Evolutionary conservation across 2,113 vertebrate genomes (phyloP).

Genomic region (Zosterops pallidus): DNA sequence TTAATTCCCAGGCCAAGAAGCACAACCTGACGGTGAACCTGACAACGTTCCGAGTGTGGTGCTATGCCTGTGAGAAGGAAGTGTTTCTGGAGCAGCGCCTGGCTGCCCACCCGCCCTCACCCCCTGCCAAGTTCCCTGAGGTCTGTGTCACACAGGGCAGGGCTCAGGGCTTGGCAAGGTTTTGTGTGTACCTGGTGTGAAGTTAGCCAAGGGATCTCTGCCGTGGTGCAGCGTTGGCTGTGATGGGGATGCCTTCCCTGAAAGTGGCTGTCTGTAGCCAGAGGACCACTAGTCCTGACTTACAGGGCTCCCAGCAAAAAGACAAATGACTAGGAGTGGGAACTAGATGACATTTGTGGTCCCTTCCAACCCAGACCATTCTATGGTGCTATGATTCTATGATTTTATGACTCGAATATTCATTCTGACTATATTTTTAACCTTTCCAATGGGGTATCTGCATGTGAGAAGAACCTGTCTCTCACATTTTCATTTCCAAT

Average conservation of each 20-base stretch:
- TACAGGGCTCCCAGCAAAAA: background rate
- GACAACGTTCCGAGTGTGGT: slow-evolving; percentile 96
- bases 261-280: background rate
- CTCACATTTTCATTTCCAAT: background rate
- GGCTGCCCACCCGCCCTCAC: background rate
- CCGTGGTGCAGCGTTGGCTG: background rate
- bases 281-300: background rate
- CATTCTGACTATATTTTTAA: background rate
- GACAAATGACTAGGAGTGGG: background rate
- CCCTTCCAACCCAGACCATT: background rate
- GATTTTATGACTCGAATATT: background rate
- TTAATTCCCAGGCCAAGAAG: slow-evolving; percentile 80
- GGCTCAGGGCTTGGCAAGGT: fast-evolving
- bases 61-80: slow-evolving; percentile 93
- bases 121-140: slow-evolving; percentile 61
- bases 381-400: background rate
- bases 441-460: background rate
- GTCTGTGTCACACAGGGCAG: background rate
- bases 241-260: background rate
- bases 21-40: slow-evolving; percentile 97
- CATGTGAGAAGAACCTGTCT: background rate
- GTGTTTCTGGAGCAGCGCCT: slow-evolving; percentile 89
- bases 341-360: background rate
- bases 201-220: background rate
- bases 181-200: background rate